Evolutionary conservation across 1,140 invertebrate genomes (phyloP).

Genomic region (Lanistes nyassanus): DNA sequence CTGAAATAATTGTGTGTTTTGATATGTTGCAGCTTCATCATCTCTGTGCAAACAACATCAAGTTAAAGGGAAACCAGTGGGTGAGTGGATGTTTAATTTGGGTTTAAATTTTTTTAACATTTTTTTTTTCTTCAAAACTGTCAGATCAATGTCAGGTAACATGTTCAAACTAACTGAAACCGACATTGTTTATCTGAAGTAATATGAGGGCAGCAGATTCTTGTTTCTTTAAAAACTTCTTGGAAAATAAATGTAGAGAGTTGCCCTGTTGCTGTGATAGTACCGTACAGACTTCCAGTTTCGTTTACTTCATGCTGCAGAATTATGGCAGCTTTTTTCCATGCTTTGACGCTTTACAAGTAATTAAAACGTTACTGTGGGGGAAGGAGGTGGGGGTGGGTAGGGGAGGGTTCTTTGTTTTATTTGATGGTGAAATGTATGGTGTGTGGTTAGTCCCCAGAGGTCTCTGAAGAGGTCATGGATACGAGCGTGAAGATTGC

Average conservation of each 20-base stretch:
- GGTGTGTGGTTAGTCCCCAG: conserved; percentile 17
- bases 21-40: conserved; percentile 54
- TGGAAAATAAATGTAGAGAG: no score
- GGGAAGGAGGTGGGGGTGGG: not conserved
- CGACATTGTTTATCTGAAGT: no score
- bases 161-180: no score
- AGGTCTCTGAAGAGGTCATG: conserved; percentile 44
- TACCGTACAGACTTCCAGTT: no score
- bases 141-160: no score
- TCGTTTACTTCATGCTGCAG: no score
- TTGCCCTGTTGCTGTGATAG: no score
- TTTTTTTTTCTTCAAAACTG: no score
- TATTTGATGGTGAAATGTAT: not conserved
- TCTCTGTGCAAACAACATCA: conserved; percentile 50
- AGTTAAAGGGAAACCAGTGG: conserved; percentile 24
- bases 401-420: not conserved
- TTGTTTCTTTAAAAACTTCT: no score
- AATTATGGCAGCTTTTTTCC: not conserved
- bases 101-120: not conserved
- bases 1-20: conserved; percentile 7
- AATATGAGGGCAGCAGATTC: no score
- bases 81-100: conserved; percentile 11
- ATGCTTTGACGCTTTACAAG: not conserved
- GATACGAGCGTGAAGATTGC: conserved; percentile 63
- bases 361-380: no score